Evolutionary conservation across 2,113 vertebrate species (phyloP), one percentile per base, ranked within the genome.

Genomic region (rat (Rattus norvegicus)): DNA sequence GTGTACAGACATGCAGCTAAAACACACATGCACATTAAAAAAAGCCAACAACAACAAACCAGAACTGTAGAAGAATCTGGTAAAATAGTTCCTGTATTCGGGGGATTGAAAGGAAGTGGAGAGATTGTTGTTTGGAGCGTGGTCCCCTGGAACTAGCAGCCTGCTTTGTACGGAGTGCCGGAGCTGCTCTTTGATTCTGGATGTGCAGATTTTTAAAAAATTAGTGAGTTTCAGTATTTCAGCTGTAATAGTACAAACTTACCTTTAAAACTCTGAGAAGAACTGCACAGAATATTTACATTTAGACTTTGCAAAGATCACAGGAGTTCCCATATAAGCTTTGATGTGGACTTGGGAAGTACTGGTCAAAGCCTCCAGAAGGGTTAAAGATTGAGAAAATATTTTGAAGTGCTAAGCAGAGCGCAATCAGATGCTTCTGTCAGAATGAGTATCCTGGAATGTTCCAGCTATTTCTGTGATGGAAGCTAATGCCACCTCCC

Each of bases 161-260:
- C n/a, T 56, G 61, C 20, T 30, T 3, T 22, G 30, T 90, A 5
- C 93, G n/a, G 28, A 5, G 49, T 73, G n/a, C 19, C 36, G 10
- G 49, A 92, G 67, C 33, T 94, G 10, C 36, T 85, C 22, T 92
- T 84, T 30, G 7, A 56, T 39, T 36, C 1, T 67, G 56, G 79
- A 56, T 63, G 79, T 89, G 30, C 65, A 83, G 73, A 61, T 72
- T 28, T 91, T 73, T 65, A 56, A 85, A 88, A 81, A 36, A 63
- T 77, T 73, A 89, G 39, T 91, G 87, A 96, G 24, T 85, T 93
- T 96, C 12, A 93, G 0, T 76, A 56, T 83, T 67, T 91, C 70
- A 30, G 70, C 76, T 90, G 91, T 80, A 94, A 19, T 91, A 63
- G 73, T 83, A 90, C 88, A 94, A 81, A 86, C 87, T 85, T 81